A percentile compares a stretch with the other conserved stretches of the same genome.
Conservation (phyloP, 2,888 invertebrate genomes). For the Zygaena filipendulae region DNA sequence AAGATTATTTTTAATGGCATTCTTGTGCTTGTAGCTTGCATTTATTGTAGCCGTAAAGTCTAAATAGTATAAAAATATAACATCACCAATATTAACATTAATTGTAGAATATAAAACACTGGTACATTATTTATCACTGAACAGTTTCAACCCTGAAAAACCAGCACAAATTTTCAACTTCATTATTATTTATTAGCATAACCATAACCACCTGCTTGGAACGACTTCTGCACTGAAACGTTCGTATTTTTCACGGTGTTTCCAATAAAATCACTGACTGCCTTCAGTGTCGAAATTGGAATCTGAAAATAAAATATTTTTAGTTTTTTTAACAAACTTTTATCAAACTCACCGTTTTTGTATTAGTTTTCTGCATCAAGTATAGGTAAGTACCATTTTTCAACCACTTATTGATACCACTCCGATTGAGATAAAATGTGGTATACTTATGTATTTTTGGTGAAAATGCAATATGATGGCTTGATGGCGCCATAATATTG, state of each 20-base stretch:
- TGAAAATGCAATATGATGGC: no score
- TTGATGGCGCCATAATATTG: no score
- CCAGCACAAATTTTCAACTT: neutral
- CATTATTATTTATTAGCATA: conserved; percentile 13
- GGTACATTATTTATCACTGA: conserved; percentile 2
- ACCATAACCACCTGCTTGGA: conserved; percentile 44
- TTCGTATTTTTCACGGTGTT: conserved; percentile 55
- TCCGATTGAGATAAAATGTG: no score
- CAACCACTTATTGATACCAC: no score
- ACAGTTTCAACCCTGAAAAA: conserved; percentile 3
- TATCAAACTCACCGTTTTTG: no score
- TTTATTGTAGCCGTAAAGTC: no score
- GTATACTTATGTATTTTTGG: no score
- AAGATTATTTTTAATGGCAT: conserved; percentile 28
- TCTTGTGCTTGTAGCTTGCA: conserved; percentile 25
- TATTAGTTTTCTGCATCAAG: no score
- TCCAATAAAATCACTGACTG: conserved; percentile 70
- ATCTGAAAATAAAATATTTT: conserved; percentile 55
- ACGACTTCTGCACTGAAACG: conserved; percentile 46
- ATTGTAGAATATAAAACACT: no score
- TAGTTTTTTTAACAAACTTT: neutral
- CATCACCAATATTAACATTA: no score
- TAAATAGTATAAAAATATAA: conserved; percentile 24
- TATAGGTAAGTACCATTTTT: no score
- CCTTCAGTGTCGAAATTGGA: conserved; percentile 72